Percentiles rank a stretch among this genome's conserved stretches.
These are phyloP conservation scores for Sturnira hondurensis DNA, from an alignment of 2,113 vertebrate genomes.

Conservation along the genomic window DNA sequence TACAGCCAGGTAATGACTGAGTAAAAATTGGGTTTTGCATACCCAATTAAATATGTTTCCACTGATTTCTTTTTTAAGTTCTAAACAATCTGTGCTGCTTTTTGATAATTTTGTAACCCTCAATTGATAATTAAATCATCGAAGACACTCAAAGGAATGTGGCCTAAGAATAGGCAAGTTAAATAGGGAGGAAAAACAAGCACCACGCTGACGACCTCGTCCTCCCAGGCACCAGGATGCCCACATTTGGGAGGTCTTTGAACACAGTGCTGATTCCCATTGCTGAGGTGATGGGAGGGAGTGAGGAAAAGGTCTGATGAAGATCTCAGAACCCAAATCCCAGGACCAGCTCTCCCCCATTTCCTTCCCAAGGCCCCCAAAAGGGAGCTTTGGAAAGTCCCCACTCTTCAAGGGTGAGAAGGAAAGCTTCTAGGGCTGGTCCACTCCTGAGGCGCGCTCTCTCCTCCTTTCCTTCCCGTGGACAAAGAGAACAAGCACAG, in stretches of 20 bases:
- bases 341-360: neutral
- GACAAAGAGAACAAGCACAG: neutral
- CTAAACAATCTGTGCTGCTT: neutral
- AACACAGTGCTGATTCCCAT: neutral
- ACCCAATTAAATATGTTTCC: neutral
- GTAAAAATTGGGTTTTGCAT: neutral
- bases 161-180: neutral
- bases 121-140: neutral
- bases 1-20: fast-evolving
- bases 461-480: neutral
- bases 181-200: neutral
- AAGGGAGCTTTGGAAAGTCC: neutral
- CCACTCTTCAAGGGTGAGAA: too few relatives aligned
- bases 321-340: neutral
- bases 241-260: neutral
- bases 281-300: neutral
- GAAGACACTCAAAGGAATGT: neutral
- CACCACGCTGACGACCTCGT: fast-evolving
- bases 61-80: neutral
- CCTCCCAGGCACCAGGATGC: neutral
- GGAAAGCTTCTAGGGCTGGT: neutral
- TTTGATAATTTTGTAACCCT: neutral
- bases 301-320: neutral
- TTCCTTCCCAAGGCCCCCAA: neutral
- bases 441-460: too few relatives aligned